Base-by-base conservation (phyloP, 2,888 invertebrate genomes). In the Hirtodrosophila confusa region DNA sequence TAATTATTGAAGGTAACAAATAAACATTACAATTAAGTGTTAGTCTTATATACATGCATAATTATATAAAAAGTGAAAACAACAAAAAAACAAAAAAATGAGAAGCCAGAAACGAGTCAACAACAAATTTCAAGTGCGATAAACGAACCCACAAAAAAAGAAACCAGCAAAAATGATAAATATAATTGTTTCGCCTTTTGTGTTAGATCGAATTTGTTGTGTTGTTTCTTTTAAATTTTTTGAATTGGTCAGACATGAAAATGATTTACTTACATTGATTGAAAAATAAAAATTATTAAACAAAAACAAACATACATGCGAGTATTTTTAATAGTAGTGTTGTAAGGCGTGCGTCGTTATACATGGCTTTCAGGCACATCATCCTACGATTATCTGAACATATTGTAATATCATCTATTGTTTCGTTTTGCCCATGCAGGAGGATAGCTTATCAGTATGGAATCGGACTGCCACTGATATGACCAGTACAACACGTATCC, bases 401-500 rank as follows among this genome's bases (percentile, higher is more conserved):
- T 43, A 31, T 41, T 10, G 40, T 10, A 29, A 3, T 36, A 17
- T 45, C 7, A 37, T n/a, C 24, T 49, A 7, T 47, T 7, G 17
- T 9, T 50, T 9, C 6, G 9, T 17, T 61, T 60, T 31, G 10
- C 44, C n/a, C 9, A 43, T 45, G 27, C 76, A 97, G 96, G 99
- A 99, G 92, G 99, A 98, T 91, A 96, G 98, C 91, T 94, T 99
- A 89, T 97, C 98, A 77, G 95, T 99, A 88, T 99, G 99, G 99
- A 99, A 99, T 92, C 95, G 97, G 92, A 98, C 97, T 79, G 97
- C 99, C 54, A 94, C 96, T 74, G 98, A 99, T 93, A 94, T 95
- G 89, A 94, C 94, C 74, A 97, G 97, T 76, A 98, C 97, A 84
- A 95, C 95, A 76, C 94, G 98, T 88, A 99, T 99, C 88, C 94